Evolutionary conservation across 2,113 vertebrate species (phyloP), one percentile per base, ranked within the genome.

Genomic region (Lonchura striata): DNA sequence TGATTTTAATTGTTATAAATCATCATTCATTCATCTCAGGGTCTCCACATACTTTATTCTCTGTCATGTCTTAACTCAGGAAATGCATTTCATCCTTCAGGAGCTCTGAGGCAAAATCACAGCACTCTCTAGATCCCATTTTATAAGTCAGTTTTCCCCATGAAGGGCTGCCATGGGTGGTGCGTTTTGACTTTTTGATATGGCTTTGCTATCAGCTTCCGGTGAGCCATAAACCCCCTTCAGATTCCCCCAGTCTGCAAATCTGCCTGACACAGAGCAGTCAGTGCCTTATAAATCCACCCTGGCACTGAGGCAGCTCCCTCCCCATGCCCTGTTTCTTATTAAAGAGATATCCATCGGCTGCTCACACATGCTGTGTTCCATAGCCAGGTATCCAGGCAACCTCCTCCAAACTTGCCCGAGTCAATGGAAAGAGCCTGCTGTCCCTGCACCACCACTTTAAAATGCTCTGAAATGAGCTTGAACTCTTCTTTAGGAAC

Each of bases 351-450:
- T 69, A 49, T 78, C 83, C 68, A 41, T 61, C 1, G 2, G 66
- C 64, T 1, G 2, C 66, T 95, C 86, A 35, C 86, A 79, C 84
- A 13, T 22, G 81, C 78, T 87, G 74, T 75, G 92, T 42, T 91
- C 79, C 81, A 42, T 4, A 47, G 93, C 82, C 65, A 72, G 78
- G 95, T 91, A 92, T 86, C 94, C 81, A 95, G 75, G 94, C 94
- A 96, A 95, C 93, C 78, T 31, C 10, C 3, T 57, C 93, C 72
- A 91, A 97, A 95, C 94, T 95, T 27, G 49, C 50, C 65, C 44
- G 49, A 91, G 61, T 69, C 74, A 17, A 46, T 79, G 83, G 83
- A 89, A 94, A 86, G 94, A 94, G 31, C 59, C 74, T 86, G 74
- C 44, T 79, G 65, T 52, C n/a, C 81, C n/a, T 76, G 35, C 70